These are phyloP conservation scores for Siniperca chuatsi DNA, from an alignment of 2,113 vertebrate genomes.

Conservation along the genomic window DNA sequence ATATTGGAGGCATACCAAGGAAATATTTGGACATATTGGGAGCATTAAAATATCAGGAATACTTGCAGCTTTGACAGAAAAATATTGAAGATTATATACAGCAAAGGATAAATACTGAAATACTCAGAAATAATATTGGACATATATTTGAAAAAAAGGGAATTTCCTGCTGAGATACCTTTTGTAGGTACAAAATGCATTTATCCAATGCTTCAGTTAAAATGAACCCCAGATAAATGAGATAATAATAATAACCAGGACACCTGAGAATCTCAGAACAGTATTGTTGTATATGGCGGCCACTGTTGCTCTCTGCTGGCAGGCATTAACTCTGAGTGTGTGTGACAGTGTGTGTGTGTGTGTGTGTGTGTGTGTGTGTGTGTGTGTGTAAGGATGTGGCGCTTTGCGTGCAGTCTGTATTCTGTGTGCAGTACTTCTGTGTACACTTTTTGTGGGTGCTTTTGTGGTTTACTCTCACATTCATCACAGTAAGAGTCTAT, in stretches of 20 bases:
- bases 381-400: not conserved
- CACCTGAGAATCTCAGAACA: constrained; percentile 14
- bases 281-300: not conserved
- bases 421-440: not conserved
- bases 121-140: not conserved
- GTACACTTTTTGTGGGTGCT: not conserved
- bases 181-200: not conserved
- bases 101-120: not conserved
- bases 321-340: not conserved
- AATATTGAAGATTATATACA: not conserved
- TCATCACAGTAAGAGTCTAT: constrained; percentile 24
- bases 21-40: constrained; percentile 13
- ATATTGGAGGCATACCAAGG: constrained; percentile 9
- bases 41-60: constrained; percentile 14
- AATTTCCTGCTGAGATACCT: not conserved
- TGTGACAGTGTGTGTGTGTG: not conserved
- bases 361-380: not conserved
- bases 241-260: not conserved
- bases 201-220: not conserved
- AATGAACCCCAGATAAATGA: not conserved
- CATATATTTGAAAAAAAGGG: not conserved
- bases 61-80: not conserved
- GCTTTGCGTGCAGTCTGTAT: constrained; percentile 17
- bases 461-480: constrained; percentile 11
- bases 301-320: constrained; percentile 15